Evolutionary conservation across 2,797 vertebrate genomes (phyloP).

Genomic region (Betta splendens): DNA sequence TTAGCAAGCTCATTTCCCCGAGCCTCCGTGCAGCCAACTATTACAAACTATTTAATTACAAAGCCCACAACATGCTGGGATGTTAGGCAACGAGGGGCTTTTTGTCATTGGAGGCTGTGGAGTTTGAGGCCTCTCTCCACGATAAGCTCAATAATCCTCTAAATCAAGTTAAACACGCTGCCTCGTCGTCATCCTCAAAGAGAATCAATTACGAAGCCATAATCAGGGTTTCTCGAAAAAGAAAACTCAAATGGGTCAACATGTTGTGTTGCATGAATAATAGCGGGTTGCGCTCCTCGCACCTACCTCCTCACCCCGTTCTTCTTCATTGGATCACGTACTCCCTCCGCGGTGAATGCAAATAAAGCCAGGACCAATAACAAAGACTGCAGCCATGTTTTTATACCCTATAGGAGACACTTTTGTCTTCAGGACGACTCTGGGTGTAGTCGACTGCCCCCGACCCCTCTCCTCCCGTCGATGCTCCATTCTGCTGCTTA

Average conservation of each 20-base stretch:
- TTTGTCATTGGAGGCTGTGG: slow-evolving; percentile 34
- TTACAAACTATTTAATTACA: slow-evolving; percentile 51
- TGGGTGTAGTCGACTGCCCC: slow-evolving; percentile 9
- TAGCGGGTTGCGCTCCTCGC: slow-evolving; percentile 23
- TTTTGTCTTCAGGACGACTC: slow-evolving; percentile 61
- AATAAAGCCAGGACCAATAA: slow-evolving; percentile 64
- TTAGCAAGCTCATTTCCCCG: slow-evolving; percentile 39
- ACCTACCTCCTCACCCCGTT: slow-evolving; percentile 10
- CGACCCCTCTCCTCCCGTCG: background rate
- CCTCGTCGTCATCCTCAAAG: slow-evolving; percentile 45
- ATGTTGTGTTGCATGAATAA: slow-evolving; percentile 61
- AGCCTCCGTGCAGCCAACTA: slow-evolving; percentile 33
- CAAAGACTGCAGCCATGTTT: slow-evolving; percentile 70
- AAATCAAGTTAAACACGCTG: slow-evolving; percentile 71
- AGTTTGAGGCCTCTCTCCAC: slow-evolving; percentile 39
- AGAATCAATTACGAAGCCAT: slow-evolving; percentile 67
- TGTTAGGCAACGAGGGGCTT: slow-evolving; percentile 39
- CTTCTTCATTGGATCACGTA: slow-evolving; percentile 32
- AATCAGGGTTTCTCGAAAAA: slow-evolving; percentile 58
- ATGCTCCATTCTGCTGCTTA: slow-evolving; percentile 34
- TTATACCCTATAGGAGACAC: slow-evolving; percentile 53
- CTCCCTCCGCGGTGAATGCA: too few species aligned
- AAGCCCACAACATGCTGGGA: slow-evolving; percentile 21
- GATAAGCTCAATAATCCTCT: slow-evolving; percentile 68
- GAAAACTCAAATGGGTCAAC: slow-evolving; percentile 68